These are phyloP conservation scores for Chymomyza amoena DNA, from an alignment of 2,888 invertebrate genomes.

Conservation along the genomic window DNA sequence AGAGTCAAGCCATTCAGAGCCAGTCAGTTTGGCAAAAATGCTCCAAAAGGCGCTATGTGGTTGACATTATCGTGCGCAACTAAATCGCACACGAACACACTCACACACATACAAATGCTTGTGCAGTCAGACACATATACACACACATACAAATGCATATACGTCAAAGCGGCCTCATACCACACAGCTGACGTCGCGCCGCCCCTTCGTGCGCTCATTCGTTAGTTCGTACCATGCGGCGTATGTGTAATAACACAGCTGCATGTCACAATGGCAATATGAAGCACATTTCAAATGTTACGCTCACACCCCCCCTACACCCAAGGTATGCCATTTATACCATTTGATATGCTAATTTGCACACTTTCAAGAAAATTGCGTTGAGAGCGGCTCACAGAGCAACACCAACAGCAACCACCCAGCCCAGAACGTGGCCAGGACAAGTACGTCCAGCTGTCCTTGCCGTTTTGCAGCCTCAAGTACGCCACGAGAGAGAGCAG, in stretches of 20 bases:
- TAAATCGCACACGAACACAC: conserved; percentile 49
- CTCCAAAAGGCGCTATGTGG: conserved; percentile 57
- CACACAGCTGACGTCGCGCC: conserved; percentile 40
- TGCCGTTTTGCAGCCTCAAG: conserved; percentile 37
- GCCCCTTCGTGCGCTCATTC: conserved; percentile 68
- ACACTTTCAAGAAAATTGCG: conserved; percentile 49
- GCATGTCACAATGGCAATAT: conserved; percentile 23
- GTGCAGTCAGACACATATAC: neutral
- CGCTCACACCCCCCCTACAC: conserved; percentile 18
- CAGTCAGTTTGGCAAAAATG: conserved; percentile 43
- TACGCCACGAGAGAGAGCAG: conserved; percentile 29
- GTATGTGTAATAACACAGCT: conserved; percentile 65
- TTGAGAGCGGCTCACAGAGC: conserved; percentile 20
- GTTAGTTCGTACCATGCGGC: conserved; percentile 64
- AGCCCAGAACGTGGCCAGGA: neutral
- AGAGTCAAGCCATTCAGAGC: conserved; percentile 34
- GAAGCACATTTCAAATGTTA: neutral
- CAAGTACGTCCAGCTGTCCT: neutral
- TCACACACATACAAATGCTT: conserved; percentile 38
- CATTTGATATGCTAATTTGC: conserved; percentile 74
- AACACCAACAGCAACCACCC: conserved; percentile 42
- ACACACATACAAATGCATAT: conserved; percentile 23
- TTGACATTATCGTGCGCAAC: conserved; percentile 72
- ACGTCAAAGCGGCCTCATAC: conserved; percentile 40
- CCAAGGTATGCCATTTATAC: conserved; percentile 48